Conservation (phyloP, 2,113 vertebrate species). For the Balaenoptera acutorostrata region DNA sequence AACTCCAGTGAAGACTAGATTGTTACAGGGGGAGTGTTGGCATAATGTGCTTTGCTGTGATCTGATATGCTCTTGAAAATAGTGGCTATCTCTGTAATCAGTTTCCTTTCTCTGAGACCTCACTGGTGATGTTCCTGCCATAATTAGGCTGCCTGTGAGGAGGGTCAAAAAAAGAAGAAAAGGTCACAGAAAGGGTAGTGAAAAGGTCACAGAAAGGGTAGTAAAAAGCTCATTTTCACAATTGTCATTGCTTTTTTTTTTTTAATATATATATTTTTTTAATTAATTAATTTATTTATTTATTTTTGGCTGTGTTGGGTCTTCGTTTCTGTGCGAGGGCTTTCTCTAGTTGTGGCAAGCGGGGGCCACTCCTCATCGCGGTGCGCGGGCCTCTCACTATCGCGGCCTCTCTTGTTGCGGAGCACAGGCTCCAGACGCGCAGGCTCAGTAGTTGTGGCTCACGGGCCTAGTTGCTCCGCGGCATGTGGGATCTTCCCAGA, state of each 20-base stretch:
- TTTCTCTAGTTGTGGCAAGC: no score
- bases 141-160: background rate
- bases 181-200: background rate
- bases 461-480: no score
- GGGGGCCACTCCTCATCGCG: no score
- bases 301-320: no score
- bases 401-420: no score
- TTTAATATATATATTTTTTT: no score
- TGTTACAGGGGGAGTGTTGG: background rate
- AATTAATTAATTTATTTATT: no score
- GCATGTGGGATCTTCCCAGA: no score
- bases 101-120: constrained; percentile 23
- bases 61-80: constrained; percentile 38
- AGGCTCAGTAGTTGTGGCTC: no score
- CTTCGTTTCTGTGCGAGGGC: no score
- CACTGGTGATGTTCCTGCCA: background rate
- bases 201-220: background rate
- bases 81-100: background rate
- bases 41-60: constrained; percentile 4
- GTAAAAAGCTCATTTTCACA: background rate
- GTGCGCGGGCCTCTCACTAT: no score
- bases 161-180: constrained; percentile 32
- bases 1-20: constrained; percentile 47
- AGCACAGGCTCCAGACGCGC: no score
- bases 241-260: constrained; percentile 8